Evolutionary conservation across 2,888 invertebrate species (phyloP).

Genomic region (Dromius quadrimaculatus): DNA sequence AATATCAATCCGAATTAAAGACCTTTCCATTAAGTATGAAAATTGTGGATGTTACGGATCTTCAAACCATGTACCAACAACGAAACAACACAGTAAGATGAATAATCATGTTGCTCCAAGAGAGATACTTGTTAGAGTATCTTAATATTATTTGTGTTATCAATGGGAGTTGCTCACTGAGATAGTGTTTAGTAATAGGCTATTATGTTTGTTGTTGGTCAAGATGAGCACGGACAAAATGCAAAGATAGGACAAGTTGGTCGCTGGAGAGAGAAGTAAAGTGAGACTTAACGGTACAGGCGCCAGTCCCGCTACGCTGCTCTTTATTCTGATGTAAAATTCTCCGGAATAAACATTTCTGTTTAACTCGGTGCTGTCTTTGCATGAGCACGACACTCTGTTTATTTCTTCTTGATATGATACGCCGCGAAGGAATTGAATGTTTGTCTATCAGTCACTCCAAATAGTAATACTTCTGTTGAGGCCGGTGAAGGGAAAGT

Average conservation of each 20-base stretch:
- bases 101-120: no score
- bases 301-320: conserved; percentile 43
- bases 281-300: conserved; percentile 42
- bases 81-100: no score
- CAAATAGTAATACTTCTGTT: no score
- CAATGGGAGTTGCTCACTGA: no score
- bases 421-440: conserved; percentile 4
- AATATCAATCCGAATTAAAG: no score
- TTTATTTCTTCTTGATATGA: conserved; percentile 3
- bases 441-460: conserved; percentile 13
- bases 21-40: no score
- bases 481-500: no score
- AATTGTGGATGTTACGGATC: no score
- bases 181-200: no score
- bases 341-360: conserved; percentile 41
- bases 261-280: not conserved
- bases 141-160: no score
- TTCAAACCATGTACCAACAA: no score
- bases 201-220: not conserved
- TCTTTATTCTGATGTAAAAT: conserved; percentile 44
- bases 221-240: not conserved
- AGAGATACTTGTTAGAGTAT: no score
- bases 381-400: conserved; percentile 21
- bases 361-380: conserved; percentile 7
- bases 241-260: not conserved